Evolutionary conservation across 2,888 invertebrate species (phyloP).

Genomic region (Acrocyrtus sp.): DNA sequence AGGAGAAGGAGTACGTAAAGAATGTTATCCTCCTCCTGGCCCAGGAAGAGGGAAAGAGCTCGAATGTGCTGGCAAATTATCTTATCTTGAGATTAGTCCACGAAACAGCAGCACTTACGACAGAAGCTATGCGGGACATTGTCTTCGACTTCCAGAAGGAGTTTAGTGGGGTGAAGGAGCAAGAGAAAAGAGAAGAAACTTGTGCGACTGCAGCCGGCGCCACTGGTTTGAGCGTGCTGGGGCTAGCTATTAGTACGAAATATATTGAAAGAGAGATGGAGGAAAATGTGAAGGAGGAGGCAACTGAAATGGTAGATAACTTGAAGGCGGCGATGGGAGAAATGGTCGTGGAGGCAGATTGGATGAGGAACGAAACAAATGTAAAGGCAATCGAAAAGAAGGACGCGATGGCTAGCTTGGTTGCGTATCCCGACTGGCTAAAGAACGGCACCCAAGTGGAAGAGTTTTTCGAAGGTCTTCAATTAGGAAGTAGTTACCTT

Average conservation of each 20-base stretch:
- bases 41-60: too few relatives aligned
- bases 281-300: constrained; percentile 65
- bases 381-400: constrained; percentile 75
- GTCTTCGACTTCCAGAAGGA: constrained; percentile 56
- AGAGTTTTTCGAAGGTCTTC: too few relatives aligned
- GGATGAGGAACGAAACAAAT: constrained; percentile 82
- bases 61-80: constrained; percentile 48
- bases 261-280: constrained; percentile 52
- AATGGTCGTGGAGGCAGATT: constrained; percentile 75
- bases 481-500: too few relatives aligned
- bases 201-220: constrained; percentile 45
- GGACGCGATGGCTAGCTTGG: constrained; percentile 67
- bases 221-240: too few relatives aligned
- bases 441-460: constrained; percentile 74
- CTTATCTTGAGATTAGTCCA: constrained; percentile 45
- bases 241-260: constrained; percentile 57
- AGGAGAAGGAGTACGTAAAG: constrained; percentile 38
- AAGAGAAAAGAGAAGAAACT: constrained; percentile 37
- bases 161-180: constrained; percentile 53
- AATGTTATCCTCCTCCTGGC: constrained; percentile 14
- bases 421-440: constrained; percentile 83
- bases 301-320: constrained; percentile 79
- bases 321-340: constrained; percentile 78
- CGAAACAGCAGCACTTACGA: constrained; percentile 48
- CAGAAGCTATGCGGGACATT: constrained; percentile 55